Conservation (phyloP, 2,113 vertebrate genomes). For the Enhydra lutris region DNA sequence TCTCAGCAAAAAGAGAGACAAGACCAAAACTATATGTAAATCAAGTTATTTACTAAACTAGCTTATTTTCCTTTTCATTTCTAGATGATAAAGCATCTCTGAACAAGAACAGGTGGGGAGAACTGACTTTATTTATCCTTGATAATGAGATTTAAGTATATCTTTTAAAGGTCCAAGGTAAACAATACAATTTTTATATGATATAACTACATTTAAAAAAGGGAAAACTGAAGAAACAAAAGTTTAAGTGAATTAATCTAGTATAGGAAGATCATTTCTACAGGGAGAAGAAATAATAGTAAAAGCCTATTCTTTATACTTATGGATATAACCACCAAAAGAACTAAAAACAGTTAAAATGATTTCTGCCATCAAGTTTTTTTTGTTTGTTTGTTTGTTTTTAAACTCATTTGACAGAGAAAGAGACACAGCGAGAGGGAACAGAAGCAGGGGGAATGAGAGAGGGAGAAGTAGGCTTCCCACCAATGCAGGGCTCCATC, state of each 20-base stretch:
- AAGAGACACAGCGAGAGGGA: too few relatives aligned
- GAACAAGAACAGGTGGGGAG: background rate
- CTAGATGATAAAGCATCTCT: background rate
- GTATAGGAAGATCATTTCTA: background rate
- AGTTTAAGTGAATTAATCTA: background rate
- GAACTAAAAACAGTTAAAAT: conserved; percentile 4
- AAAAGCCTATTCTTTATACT: background rate
- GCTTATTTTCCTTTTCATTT: conserved; percentile 8
- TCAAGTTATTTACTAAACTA: background rate
- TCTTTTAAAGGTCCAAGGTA: background rate
- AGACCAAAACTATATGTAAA: background rate
- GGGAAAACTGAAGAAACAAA: background rate
- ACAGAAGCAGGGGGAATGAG: too few relatives aligned
- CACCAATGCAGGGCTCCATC: too few relatives aligned
- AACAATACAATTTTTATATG: conserved; percentile 15
- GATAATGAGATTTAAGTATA: background rate
- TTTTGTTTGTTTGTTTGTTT: background rate
- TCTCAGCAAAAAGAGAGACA: background rate
- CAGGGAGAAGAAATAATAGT: background rate
- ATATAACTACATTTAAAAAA: background rate
- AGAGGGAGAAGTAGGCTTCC: too few relatives aligned
- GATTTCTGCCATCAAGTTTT: background rate
- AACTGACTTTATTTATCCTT: background rate
- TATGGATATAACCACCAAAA: background rate
- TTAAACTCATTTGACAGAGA: too few relatives aligned